Percentiles rank a stretch among this genome's conserved stretches.
These are phyloP conservation scores for Zootoca vivipara DNA, from an alignment of 2,113 vertebrate genomes.

Conservation along the genomic window DNA sequence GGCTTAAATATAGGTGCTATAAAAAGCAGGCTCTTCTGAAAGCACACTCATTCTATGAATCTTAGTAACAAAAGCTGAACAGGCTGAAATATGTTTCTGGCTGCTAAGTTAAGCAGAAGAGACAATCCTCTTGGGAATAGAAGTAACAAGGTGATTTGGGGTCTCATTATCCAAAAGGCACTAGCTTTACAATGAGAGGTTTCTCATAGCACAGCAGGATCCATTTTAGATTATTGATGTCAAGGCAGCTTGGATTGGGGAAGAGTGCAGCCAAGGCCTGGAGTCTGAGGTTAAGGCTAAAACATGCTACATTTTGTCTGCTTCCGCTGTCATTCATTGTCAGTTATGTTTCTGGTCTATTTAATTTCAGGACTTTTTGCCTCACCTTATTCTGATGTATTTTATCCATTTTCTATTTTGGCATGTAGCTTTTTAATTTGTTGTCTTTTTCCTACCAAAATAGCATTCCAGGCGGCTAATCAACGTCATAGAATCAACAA, in stretches of 20 bases:
- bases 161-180: not conserved
- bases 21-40: conserved; percentile 18
- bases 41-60: not conserved
- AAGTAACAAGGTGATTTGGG: not conserved
- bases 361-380: too few relatives aligned
- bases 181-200: not conserved
- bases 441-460: not conserved
- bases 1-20: conserved; percentile 21
- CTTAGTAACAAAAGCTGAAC: not conserved
- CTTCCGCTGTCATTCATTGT: not conserved
- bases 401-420: not conserved
- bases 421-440: not conserved
- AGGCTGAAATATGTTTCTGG: not conserved
- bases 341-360: not conserved
- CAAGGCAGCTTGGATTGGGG: not conserved
- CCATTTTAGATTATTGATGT: not conserved
- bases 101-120: not conserved
- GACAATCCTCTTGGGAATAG: not conserved
- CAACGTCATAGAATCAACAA: not conserved
- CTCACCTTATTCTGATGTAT: not conserved
- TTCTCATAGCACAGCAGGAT: not conserved
- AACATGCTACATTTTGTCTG: not conserved
- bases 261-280: not conserved
- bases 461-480: not conserved
- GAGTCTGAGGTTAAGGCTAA: not conserved